phyloP scores from a whole-genome alignment of 2,113 vertebrate genomes.

The Poeciliopsis occidentalis region DNA sequence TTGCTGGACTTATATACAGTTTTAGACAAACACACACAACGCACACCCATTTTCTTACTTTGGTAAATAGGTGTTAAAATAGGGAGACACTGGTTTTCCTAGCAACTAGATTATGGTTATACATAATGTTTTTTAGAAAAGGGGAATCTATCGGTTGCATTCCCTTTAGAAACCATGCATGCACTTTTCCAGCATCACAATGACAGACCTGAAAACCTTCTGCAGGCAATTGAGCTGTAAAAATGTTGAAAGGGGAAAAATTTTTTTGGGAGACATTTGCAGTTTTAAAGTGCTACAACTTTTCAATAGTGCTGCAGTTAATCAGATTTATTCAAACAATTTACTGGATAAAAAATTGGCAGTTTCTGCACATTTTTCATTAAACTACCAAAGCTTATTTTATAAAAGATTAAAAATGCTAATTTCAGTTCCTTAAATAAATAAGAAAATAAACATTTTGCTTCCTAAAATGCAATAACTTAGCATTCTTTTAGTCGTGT shows the following conservation, averaged over 20 bases:
- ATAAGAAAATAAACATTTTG: too few species aligned
- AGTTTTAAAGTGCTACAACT: constrained; percentile 37
- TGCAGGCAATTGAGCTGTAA: neutral
- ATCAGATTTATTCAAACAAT: too few species aligned
- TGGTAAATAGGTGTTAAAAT: constrained; percentile 16
- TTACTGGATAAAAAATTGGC: too few species aligned
- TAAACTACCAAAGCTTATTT: too few species aligned
- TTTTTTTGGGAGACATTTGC: neutral
- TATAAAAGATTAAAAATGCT: too few species aligned
- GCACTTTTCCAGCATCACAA: too few species aligned
- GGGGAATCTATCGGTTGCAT: constrained; percentile 27
- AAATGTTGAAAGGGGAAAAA: neutral
- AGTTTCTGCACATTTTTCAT: too few species aligned
- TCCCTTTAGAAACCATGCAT: constrained; percentile 9
- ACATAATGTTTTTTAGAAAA: constrained; percentile 33
- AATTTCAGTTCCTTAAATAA: too few species aligned
- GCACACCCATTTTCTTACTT: constrained; percentile 1
- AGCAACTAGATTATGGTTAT: constrained; percentile 57
- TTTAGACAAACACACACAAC: constrained; percentile 49
- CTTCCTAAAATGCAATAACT: too few species aligned
- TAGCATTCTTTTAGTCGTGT: too few species aligned
- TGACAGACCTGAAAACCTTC: neutral
- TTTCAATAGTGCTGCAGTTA: neutral
- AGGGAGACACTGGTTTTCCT: constrained; percentile 50
- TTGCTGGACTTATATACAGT: constrained; percentile 26